phyloP scores from a whole-genome alignment of 1,140 invertebrate species.

The Bicyclus anynana region DNA sequence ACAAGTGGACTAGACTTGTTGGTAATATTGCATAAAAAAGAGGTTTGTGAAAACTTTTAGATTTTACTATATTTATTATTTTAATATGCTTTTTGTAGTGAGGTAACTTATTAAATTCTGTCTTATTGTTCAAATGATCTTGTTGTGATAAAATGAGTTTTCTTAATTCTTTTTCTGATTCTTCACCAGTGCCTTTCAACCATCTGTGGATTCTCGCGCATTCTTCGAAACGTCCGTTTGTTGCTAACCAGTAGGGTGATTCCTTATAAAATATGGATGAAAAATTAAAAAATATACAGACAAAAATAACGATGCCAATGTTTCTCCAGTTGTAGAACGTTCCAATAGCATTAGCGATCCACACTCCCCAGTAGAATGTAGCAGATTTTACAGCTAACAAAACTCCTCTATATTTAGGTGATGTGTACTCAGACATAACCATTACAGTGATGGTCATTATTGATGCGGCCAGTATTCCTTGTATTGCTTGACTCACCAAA shows the following conservation, averaged over 20 bases:
- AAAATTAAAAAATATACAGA: constrained; percentile 21
- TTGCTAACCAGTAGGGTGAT: constrained; percentile 37
- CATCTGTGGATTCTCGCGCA: constrained; percentile 29
- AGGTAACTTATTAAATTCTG: constrained; percentile 12
- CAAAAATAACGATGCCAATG: constrained; percentile 23
- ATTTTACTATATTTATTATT: neutral
- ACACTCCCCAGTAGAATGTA: constrained; percentile 36
- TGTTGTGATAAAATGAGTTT: constrained; percentile 8
- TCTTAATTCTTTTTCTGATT: constrained; percentile 26
- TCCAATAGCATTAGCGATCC: constrained; percentile 35
- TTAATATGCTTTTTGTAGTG: neutral
- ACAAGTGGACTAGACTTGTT: constrained; percentile 30
- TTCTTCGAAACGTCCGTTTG: constrained; percentile 22
- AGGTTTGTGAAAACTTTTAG: neutral
- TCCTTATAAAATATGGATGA: constrained; percentile 26
- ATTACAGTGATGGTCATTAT: neutral
- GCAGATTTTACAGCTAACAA: constrained; percentile 39
- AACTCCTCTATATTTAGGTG: constrained; percentile 34
- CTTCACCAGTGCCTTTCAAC: constrained; percentile 24
- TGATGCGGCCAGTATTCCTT: neutral
- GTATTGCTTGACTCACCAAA: constrained; percentile 23
- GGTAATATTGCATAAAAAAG: neutral
- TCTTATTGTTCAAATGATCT: constrained; percentile 4
- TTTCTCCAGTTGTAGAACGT: constrained; percentile 40
- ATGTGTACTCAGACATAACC: neutral